Conservation (phyloP, 2,888 invertebrate species). For the Choristoneura rosaceana region DNA sequence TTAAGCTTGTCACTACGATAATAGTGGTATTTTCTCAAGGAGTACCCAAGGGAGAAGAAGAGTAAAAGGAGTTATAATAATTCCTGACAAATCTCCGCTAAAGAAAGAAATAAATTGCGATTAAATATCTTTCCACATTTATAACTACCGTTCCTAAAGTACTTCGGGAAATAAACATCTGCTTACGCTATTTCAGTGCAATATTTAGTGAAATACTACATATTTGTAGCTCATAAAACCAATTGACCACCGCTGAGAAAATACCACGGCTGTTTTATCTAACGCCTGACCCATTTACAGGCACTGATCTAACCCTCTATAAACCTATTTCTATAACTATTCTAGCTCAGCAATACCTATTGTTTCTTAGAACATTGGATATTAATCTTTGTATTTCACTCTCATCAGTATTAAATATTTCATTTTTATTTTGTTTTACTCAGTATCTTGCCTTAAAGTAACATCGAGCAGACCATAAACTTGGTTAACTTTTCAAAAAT, state of each 20-base stretch:
- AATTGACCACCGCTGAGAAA: constrained; percentile 8
- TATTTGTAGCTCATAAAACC: constrained; percentile 1
- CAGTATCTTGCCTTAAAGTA: not conserved
- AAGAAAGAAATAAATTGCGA: no score
- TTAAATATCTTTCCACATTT: not conserved
- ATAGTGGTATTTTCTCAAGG: no score
- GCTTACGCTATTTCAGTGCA: not conserved
- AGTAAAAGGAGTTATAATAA: not conserved
- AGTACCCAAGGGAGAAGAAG: not conserved
- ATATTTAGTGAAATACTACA: constrained; percentile 1
- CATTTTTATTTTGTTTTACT: not conserved
- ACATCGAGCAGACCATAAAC: not conserved
- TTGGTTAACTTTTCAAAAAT: not conserved
- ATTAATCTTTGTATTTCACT: not conserved
- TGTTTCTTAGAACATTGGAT: not conserved
- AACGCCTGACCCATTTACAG: constrained; percentile 20
- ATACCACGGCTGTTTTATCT: constrained; percentile 11
- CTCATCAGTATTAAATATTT: not conserved
- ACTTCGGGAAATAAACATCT: constrained; percentile 6
- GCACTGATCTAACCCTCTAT: constrained; percentile 23
- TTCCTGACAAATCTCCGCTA: not conserved
- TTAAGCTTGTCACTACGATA: not conserved
- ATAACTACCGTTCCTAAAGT: not conserved
- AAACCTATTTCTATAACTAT: not conserved
- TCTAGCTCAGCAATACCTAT: not conserved